Base-by-base conservation (phyloP, 2,797 vertebrate genomes). In the Leptoclinus maculatus region DNA sequence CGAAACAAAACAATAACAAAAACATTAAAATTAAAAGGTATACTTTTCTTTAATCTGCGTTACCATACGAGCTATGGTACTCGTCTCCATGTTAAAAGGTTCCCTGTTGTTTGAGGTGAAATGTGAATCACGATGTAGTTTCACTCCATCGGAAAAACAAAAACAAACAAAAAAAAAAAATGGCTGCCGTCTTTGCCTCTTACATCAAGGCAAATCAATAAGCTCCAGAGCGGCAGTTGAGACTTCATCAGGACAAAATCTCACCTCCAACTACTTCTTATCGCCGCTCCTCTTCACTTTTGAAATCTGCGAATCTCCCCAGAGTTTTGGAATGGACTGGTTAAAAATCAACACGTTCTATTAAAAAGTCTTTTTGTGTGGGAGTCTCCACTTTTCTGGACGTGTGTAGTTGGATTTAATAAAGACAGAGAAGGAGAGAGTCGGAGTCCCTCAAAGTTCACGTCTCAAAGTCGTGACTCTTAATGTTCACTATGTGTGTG, bases 231-330 rank as follows among this genome's bases (percentile, higher is more conserved):
- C 66, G 79, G 84, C 81, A 80, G 85, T 78, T 8, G 6, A 83
- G 65, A 74, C 66, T 57, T 74, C 32, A 14, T 74, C 63, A 10
- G 66, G 25, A 29, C 41, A 49, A 65, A 66, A 56, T 53, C 60
- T 71, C n/a, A 3, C 16, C 72, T 66, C 51, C 65, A 14, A 23
- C 64, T 23, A 23, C 19, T 13, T 38, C 54, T 66, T 0, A 12
- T 39, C 7, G 17, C 56, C n/a, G 76, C 29, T 66, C 63, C 45
- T 34, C 69, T 74, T 39, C 17, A 4, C 64, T 66, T 62, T 83
- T 84, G 87, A 90, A 91, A 90, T 91, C 75, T 56, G 41, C 38
- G 84, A 88, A 90, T 85, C 73, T 78, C 56, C 60, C 53, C 39
- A 63, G 70, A 77, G 79, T 78, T 83, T 79, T 69, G 78, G 70